Percentiles rank a stretch among this genome's conserved stretches.
Evolutionary conservation across 2,888 invertebrate species (phyloP).

Genomic region (Nycteola revayana): DNA sequence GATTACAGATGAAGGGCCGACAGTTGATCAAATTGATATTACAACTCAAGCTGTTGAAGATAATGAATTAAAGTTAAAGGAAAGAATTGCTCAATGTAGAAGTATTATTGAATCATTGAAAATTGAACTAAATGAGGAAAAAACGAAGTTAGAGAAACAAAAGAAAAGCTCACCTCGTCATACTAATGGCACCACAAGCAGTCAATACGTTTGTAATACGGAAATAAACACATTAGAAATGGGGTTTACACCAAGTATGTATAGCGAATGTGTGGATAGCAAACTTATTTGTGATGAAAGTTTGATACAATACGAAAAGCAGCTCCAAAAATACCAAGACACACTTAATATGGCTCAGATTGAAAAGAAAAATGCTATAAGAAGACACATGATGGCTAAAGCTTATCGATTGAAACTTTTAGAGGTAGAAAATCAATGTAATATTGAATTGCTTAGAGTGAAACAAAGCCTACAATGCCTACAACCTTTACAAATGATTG

Average conservation of each 20-base stretch:
- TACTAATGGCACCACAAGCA: conserved; percentile 12
- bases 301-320: conserved; percentile 70
- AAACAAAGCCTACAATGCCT: conserved; percentile 74
- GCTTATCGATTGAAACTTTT: conserved; percentile 66
- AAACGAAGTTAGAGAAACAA: conserved; percentile 55
- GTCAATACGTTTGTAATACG: conserved; percentile 27
- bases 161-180: conserved; percentile 24
- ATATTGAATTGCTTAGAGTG: conserved; percentile 66
- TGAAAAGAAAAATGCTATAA: conserved; percentile 72
- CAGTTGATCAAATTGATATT: conserved; percentile 26
- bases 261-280: conserved; percentile 52
- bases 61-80: conserved; percentile 59
- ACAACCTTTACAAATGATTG: conserved; percentile 67
- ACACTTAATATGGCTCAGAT: conserved; percentile 70
- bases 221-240: conserved; percentile 23
- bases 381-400: conserved; percentile 73
- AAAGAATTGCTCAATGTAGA: conserved; percentile 64
- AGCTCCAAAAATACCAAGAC: conserved; percentile 68
- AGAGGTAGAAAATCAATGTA: conserved; percentile 76
- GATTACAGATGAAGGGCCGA: conserved; percentile 11
- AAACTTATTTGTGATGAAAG: conserved; percentile 63
- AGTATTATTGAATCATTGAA: conserved; percentile 66
- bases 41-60: conserved; percentile 49
- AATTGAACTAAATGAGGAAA: conserved; percentile 62
- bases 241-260: conserved; percentile 33